A percentile compares a stretch with the other conserved stretches of the same genome.
These are phyloP conservation scores for Drosophila leonis DNA, from an alignment of 2,888 invertebrate species.

Conservation along the genomic window DNA sequence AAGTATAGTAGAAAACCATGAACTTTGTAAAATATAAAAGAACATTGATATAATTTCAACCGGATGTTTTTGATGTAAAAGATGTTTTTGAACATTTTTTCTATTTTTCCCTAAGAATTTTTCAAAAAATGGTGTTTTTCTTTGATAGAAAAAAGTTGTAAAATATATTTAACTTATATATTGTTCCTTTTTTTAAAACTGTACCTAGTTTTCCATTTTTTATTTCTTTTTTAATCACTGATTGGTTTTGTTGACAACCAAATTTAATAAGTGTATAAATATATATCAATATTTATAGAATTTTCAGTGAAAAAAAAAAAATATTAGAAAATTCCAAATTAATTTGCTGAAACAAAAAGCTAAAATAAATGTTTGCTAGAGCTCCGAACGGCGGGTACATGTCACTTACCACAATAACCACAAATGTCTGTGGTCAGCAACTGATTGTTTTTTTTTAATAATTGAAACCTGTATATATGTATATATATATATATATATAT, in stretches of 20 bases:
- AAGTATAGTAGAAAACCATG: neutral
- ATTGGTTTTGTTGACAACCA: neutral
- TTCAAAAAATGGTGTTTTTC: too few species aligned
- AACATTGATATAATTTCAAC: neutral
- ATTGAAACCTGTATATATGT: neutral
- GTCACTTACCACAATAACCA: constrained; percentile 97
- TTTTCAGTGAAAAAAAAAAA: neutral
- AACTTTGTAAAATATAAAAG: neutral
- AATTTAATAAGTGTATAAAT: neutral
- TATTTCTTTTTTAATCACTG: neutral
- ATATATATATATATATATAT: too few species aligned
- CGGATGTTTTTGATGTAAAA: too few species aligned
- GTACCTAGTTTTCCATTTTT: neutral
- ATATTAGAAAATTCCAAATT: neutral
- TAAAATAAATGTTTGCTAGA: neutral
- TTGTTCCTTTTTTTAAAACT: neutral
- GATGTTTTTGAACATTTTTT: too few species aligned
- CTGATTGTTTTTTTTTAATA: constrained; percentile 94
- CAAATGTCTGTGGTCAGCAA: constrained; percentile 96
- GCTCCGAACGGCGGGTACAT: constrained; percentile 83
- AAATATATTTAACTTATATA: neutral
- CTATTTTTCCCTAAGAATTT: too few species aligned
- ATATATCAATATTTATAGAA: neutral
- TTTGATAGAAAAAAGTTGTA: too few species aligned
- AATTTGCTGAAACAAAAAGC: neutral